Percentiles rank a stretch among this genome's conserved stretches.
These are phyloP conservation scores for Notamacropus eugenii DNA, from an alignment of 2,797 vertebrate species.

Conservation along the genomic window DNA sequence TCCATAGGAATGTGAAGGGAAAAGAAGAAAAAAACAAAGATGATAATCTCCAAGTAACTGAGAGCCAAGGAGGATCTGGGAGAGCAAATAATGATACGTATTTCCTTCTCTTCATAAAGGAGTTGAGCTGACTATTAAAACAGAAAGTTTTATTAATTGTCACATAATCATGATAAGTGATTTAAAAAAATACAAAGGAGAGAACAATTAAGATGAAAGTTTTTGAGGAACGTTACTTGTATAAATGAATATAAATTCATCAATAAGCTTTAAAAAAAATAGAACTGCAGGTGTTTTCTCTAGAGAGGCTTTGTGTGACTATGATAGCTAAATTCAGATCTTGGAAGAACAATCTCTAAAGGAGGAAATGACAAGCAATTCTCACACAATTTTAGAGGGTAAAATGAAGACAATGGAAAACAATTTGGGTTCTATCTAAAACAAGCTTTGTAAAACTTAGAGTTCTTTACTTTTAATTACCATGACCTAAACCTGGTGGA, in stretches of 20 bases:
- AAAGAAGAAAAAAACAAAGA: background rate
- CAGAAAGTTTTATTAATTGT: background rate
- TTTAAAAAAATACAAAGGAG: background rate
- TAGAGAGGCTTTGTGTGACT: background rate
- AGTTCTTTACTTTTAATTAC: background rate
- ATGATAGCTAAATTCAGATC: background rate
- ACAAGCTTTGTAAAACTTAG: background rate
- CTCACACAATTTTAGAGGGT: background rate
- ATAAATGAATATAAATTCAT: background rate
- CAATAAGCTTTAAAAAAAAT: background rate
- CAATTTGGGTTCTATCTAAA: background rate
- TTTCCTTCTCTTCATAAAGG: background rate
- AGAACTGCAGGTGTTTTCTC: background rate
- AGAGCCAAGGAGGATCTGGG: background rate
- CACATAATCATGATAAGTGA: background rate
- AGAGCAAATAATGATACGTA: background rate
- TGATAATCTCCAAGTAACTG: background rate
- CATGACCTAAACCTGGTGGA: background rate
- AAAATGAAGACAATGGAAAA: background rate
- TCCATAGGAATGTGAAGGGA: background rate
- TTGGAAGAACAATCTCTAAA: background rate
- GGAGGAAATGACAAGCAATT: background rate
- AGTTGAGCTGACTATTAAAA: background rate
- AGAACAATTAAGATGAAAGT: background rate
- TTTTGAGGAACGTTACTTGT: background rate